phyloP scores from a whole-genome alignment of 1,140 invertebrate genomes.

The Penaeus japonicus region DNA sequence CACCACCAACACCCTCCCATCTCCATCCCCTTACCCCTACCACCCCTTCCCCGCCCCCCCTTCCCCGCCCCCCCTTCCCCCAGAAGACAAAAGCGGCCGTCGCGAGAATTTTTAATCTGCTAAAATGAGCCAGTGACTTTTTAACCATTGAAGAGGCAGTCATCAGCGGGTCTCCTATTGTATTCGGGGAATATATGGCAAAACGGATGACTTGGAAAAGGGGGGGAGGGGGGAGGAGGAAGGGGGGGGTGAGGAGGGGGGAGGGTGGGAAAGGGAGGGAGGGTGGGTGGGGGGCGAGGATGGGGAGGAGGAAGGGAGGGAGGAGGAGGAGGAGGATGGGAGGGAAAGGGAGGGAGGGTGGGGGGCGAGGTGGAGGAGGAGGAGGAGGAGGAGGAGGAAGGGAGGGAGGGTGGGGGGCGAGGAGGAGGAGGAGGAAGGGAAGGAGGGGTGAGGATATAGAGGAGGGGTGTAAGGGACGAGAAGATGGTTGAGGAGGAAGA shows the following conservation, averaged over 20 bases:
- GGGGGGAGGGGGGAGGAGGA: not conserved
- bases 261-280: not conserved
- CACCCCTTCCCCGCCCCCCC: not conserved
- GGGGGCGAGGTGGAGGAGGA: not conserved
- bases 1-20: too few species aligned
- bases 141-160: not conserved
- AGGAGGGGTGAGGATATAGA: not conserved
- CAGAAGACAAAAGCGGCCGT: not conserved
- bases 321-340: not conserved
- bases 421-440: not conserved
- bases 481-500: too few species aligned
- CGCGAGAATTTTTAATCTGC: not conserved
- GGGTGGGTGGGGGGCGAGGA: not conserved
- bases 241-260: not conserved
- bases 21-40: not conserved
- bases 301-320: not conserved
- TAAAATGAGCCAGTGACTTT: not conserved
- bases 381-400: not conserved
- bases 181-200: not conserved
- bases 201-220: not conserved
- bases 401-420: not conserved
- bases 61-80: not conserved
- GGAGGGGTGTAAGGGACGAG: not conserved
- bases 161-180: not conserved
- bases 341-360: not conserved